Percentiles rank a stretch among this genome's conserved stretches.
phyloP scores from a whole-genome alignment of 2,888 invertebrate species.

The Nomada fabriciana region DNA sequence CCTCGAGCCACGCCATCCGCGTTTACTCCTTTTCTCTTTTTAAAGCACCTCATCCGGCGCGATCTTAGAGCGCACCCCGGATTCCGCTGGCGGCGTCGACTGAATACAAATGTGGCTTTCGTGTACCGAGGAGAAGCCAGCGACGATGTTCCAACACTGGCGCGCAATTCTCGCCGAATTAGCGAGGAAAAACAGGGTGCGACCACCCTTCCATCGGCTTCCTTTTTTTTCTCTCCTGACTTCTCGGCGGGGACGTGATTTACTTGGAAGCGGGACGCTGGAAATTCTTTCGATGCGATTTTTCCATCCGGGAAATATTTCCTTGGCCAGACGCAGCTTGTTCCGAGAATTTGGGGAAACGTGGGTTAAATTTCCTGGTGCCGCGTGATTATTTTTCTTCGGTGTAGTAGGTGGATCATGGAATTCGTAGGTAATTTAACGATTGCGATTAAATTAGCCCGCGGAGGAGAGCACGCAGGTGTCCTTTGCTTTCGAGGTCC shows the following conservation, averaged over 20 bases:
- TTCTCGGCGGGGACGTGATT: conserved; percentile 55
- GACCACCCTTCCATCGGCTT: neutral
- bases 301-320: neutral
- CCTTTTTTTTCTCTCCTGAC: conserved; percentile 1
- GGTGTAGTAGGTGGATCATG: too few relatives aligned
- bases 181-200: conserved; percentile 59
- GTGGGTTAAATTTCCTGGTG: neutral
- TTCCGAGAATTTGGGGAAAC: neutral
- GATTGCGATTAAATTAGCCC: conserved; percentile 30
- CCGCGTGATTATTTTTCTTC: neutral
- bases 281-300: conserved; percentile 23
- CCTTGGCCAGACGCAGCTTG: neutral
- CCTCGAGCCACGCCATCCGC: conserved; percentile 63
- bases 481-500: conserved; percentile 22
- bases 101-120: conserved; percentile 79
- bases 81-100: conserved; percentile 74
- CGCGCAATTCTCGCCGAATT: conserved; percentile 69
- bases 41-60: conserved; percentile 79
- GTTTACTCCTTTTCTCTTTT: conserved; percentile 78
- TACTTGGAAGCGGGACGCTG: conserved; percentile 28
- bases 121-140: conserved; percentile 47
- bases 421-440: neutral
- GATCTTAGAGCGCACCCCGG: conserved; percentile 78
- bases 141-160: neutral
- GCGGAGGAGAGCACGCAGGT: conserved; percentile 3